Percentiles rank a stretch among this genome's conserved stretches.
Evolutionary conservation across 2,888 invertebrate genomes (phyloP).

Genomic region (Furcula furcula): DNA sequence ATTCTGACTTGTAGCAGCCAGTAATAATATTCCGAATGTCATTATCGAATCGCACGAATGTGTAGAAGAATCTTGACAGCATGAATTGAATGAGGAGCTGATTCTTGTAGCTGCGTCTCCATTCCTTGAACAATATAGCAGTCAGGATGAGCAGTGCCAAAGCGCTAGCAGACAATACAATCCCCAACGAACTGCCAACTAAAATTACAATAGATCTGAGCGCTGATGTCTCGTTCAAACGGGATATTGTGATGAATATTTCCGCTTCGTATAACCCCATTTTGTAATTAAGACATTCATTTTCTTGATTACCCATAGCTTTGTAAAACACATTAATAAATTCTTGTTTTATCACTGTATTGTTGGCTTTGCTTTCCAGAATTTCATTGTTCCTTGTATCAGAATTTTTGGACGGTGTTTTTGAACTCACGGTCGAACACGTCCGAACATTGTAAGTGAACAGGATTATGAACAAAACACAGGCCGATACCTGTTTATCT

Average conservation of each 20-base stretch:
- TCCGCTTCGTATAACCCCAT: conserved; percentile 18
- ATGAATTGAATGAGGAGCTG: conserved; percentile 65
- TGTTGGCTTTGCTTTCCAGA: neutral
- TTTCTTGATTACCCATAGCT: neutral
- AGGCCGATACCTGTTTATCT: conserved; percentile 25
- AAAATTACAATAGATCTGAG: conserved; percentile 33
- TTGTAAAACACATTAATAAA: no score
- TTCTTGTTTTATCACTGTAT: neutral
- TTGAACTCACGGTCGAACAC: conserved; percentile 4
- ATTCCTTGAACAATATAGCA: conserved; percentile 54
- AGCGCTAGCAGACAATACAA: conserved; percentile 45
- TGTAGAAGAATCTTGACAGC: conserved; percentile 56
- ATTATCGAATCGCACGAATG: conserved; percentile 44
- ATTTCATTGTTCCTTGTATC: neutral
- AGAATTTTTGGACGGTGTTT: neutral
- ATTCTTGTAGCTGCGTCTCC: conserved; percentile 64
- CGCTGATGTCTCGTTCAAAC: conserved; percentile 25
- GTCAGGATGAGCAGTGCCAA: conserved; percentile 54
- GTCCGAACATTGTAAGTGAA: conserved; percentile 16
- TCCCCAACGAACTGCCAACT: conserved; percentile 48
- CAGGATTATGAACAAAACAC: conserved; percentile 14
- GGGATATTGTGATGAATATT: conserved; percentile 29
- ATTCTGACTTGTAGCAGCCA: conserved; percentile 9
- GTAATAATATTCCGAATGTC: conserved; percentile 38
- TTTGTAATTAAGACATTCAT: conserved; percentile 1